Percentiles rank a stretch among this genome's conserved stretches.
phyloP scores from a whole-genome alignment of 2,888 invertebrate genomes.

The Nomada lathburiana region DNA sequence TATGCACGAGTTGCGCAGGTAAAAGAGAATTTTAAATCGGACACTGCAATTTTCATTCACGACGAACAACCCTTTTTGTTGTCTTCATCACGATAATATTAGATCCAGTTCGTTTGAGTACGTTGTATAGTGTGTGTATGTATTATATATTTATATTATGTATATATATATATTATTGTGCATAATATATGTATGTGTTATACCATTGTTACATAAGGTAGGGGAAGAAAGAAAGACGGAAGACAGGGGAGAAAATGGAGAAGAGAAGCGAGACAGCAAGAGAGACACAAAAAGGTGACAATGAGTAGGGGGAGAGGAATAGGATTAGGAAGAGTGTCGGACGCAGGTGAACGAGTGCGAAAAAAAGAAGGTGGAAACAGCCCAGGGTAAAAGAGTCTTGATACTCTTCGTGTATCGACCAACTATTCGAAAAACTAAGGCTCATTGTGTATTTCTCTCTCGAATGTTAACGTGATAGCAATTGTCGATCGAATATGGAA shows the following conservation, averaged over 20 bases:
- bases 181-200: constrained; percentile 48
- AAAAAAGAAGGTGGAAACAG: constrained; percentile 48
- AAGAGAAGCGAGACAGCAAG: constrained; percentile 2
- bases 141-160: constrained; percentile 50
- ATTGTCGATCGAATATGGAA: constrained; percentile 45
- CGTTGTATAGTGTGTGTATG: constrained; percentile 24
- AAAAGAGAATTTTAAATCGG: too few species aligned
- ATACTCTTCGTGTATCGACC: constrained; percentile 26
- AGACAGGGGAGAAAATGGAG: not conserved
- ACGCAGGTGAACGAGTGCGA: constrained; percentile 34
- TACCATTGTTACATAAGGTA: constrained; percentile 59
- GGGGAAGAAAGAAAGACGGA: constrained; percentile 37
- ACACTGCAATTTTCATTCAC: too few species aligned
- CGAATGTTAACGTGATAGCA: constrained; percentile 29
- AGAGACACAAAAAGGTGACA: not conserved
- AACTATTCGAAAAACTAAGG: constrained; percentile 29
- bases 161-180: constrained; percentile 61
- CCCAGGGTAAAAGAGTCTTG: not conserved
- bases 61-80: constrained; percentile 42
- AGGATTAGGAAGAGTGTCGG: constrained; percentile 40
- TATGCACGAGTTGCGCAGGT: too few species aligned
- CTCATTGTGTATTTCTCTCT: not conserved
- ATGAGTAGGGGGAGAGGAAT: not conserved
- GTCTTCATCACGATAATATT: constrained; percentile 70
- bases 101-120: not conserved